Evolutionary conservation across 2,113 vertebrate species (phyloP), one percentile per base, ranked within the genome.

Genomic region (Colaptes auratus): DNA sequence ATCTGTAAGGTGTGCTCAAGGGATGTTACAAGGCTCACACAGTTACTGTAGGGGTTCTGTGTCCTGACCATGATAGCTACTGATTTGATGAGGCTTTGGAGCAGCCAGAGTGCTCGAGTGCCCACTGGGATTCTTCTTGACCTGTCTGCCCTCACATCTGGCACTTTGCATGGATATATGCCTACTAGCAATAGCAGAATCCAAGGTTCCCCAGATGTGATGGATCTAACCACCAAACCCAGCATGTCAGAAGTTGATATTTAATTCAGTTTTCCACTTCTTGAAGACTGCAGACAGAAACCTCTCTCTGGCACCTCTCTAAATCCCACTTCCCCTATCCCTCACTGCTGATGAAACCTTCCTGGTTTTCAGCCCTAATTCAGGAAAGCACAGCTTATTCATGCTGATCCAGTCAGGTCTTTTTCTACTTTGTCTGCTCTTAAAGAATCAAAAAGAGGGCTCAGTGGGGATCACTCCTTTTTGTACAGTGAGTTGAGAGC

Each of bases 381-480:
- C 89, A 74, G 88, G 79, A 93, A 90, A 88, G 46, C 1, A 3
- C 52, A 74, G 76, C 52, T 52, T 72, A 56, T 92, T 85, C 60
- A 9, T 84, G 56, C 55, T 85, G 82, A 71, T 87, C 96, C 72
- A 92, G 70, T 92, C 90, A 42, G 80, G 36, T 6, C 58, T 69
- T 90, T 90, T 95, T 92, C 87, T 94, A 89, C 82, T 96, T 82
- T 84, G 42, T 77, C 76, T 89, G 12, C 35, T 63, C 64, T 86
- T 46, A 76, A 84, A 87, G 44, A 73, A 80, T 67, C 39, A 80
- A 77, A 95, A 82, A 90, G 61, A 70, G 83, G 56, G 76, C 82
- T 85, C 53, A 77, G 64, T 85, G 80, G 53, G 75, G 83, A 92
- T 93, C 85, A 69, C 4, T 90, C 33, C 19, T 89, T 77, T 96